Evolutionary conservation across 2,113 vertebrate genomes (phyloP).

Genomic region (Aramus guarauna): DNA sequence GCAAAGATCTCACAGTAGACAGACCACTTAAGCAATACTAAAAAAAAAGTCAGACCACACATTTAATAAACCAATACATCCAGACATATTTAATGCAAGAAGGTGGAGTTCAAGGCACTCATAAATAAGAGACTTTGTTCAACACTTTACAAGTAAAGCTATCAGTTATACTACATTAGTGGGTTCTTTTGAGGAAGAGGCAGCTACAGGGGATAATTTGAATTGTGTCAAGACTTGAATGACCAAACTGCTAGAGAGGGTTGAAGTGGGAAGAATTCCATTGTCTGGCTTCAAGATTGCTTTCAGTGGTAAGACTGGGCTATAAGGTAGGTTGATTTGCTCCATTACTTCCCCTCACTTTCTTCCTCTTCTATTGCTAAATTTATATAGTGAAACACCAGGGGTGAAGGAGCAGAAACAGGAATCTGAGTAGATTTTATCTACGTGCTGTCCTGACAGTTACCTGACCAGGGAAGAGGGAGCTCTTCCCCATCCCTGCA

Average conservation of each 20-base stretch:
- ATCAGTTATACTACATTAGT: neutral
- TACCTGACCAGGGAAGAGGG: neutral
- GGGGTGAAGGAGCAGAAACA: neutral
- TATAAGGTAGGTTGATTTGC: neutral
- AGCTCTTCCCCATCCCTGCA: neutral
- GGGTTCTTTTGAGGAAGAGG: neutral
- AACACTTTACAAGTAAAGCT: neutral
- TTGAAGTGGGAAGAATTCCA: neutral
- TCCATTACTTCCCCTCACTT: neutral
- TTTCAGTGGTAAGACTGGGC: neutral
- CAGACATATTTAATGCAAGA: slow-evolving; percentile 39
- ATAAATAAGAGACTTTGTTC: slow-evolving; percentile 57
- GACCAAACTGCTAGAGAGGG: neutral
- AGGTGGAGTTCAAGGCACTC: neutral
- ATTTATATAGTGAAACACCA: fast-evolving
- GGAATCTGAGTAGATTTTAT: neutral
- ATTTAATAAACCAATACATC: neutral
- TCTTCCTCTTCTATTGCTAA: neutral
- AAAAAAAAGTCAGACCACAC: neutral
- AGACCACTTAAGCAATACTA: neutral
- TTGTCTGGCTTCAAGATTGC: neutral
- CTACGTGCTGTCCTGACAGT: neutral
- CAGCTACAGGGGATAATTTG: neutral
- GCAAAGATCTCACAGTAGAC: neutral
- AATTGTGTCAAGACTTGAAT: neutral